These are phyloP conservation scores for Ormyrus thymus DNA, from an alignment of 2,888 invertebrate genomes.

Conservation along the genomic window DNA sequence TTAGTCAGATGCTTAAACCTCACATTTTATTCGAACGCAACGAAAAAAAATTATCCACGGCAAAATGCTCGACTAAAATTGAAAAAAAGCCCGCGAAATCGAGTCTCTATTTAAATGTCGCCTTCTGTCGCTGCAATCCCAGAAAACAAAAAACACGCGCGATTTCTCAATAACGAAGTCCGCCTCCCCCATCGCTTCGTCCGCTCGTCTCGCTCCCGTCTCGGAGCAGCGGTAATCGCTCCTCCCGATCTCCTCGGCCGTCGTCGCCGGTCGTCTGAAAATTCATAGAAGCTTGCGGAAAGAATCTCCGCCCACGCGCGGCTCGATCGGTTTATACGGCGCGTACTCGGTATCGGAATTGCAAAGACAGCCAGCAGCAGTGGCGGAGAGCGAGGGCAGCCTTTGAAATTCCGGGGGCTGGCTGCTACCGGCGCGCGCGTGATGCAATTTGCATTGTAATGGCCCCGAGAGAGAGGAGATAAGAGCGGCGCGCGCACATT, in stretches of 20 bases:
- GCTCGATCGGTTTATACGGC: background rate
- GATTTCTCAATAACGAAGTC: no score
- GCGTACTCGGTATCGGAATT: constrained; percentile 53
- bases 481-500: background rate
- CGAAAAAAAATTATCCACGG: no score
- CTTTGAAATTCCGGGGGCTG: constrained; percentile 47
- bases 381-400: background rate
- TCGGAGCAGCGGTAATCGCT: no score
- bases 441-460: constrained; percentile 53
- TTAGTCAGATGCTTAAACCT: no score
- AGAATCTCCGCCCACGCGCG: constrained; percentile 52
- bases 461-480: constrained; percentile 9
- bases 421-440: constrained; percentile 18
- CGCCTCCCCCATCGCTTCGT: no score
- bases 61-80: no score
- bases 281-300: constrained; percentile 17
- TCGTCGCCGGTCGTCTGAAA: background rate
- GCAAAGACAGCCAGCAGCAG: constrained; percentile 25
- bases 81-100: no score
- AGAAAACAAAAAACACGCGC: no score
- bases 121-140: no score
- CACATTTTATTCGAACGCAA: no score
- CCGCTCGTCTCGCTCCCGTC: no score
- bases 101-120: no score
- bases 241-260: background rate